Conservation (phyloP, 2,888 invertebrate genomes). For the Hirudinaria manillensis region DNA sequence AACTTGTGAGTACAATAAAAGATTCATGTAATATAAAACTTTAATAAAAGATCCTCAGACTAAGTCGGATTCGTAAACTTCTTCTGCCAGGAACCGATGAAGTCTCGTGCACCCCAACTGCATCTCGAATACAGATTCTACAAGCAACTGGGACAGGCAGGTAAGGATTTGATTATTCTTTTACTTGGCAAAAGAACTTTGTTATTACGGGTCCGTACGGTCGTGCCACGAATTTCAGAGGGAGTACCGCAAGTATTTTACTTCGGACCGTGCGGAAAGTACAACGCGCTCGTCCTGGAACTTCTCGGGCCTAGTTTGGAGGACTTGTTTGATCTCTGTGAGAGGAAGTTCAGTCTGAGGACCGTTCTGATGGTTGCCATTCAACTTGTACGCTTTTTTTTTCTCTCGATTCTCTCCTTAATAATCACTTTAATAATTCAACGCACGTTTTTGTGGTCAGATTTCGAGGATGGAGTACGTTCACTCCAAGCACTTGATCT, state of each 20-base stretch:
- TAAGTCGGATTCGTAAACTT: no score
- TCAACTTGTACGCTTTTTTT: slow-evolving; percentile 70
- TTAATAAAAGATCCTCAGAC: no score
- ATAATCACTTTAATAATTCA: background rate
- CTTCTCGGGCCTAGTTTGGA: slow-evolving; percentile 95
- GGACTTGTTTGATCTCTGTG: slow-evolving; percentile 98
- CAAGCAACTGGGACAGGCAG: slow-evolving; percentile 37
- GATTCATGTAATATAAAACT: background rate
- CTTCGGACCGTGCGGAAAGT: slow-evolving; percentile 55
- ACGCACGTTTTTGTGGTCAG: slow-evolving; percentile 59
- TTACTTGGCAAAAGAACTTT: background rate
- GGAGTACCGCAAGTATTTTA: slow-evolving; percentile 99
- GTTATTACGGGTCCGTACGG: no score
- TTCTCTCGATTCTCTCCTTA: background rate
- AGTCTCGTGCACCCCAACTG: slow-evolving; percentile 38
- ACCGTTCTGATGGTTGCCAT: slow-evolving; percentile 96
- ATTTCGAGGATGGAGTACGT: slow-evolving; percentile 98
- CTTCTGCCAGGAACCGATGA: slow-evolving; percentile 37
- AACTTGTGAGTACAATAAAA: slow-evolving; percentile 67
- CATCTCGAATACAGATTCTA: slow-evolving; percentile 38
- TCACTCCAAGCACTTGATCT: slow-evolving; percentile 96
- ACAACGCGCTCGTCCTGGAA: slow-evolving; percentile 98
- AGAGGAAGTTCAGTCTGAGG: slow-evolving; percentile 93
- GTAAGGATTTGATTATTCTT: slow-evolving; percentile 21
- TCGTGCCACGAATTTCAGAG: slow-evolving; percentile 59